Evolutionary conservation across 2,797 vertebrate species (phyloP).

Genomic region (Megaceryle alcyon): DNA sequence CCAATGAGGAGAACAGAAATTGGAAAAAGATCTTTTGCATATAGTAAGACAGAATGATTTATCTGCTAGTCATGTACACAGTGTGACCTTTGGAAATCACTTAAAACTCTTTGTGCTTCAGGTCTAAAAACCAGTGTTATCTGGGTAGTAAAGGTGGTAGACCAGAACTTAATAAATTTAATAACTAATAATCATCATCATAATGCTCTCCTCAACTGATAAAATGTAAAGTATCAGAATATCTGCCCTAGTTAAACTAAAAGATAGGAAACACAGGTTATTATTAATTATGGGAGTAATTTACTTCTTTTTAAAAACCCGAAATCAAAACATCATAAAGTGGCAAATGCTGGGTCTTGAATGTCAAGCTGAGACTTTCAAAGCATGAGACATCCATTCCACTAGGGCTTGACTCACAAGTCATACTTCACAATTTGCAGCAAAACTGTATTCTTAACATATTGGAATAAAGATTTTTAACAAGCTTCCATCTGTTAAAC

Average conservation of each 20-base stretch:
- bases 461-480: slow-evolving; percentile 67
- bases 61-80: background rate
- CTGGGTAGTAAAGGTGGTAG: background rate
- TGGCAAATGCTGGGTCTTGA: slow-evolving; percentile 30
- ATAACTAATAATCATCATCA: background rate
- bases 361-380: slow-evolving; percentile 34
- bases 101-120: background rate
- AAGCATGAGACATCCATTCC: slow-evolving; percentile 57
- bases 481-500: slow-evolving; percentile 72
- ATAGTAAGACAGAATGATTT: background rate
- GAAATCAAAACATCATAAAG: background rate
- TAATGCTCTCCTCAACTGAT: background rate
- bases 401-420: slow-evolving; percentile 60
- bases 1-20: background rate
- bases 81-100: background rate
- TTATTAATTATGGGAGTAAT: background rate
- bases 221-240: background rate
- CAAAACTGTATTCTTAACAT: slow-evolving; percentile 66
- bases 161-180: background rate
- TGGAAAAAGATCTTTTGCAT: background rate
- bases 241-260: background rate
- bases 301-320: background rate
- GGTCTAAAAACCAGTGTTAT: background rate
- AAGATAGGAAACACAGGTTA: background rate
- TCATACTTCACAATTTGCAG: slow-evolving; percentile 64